Base-by-base conservation (phyloP, 2,888 invertebrate species). In the Sacculina carcini region DNA sequence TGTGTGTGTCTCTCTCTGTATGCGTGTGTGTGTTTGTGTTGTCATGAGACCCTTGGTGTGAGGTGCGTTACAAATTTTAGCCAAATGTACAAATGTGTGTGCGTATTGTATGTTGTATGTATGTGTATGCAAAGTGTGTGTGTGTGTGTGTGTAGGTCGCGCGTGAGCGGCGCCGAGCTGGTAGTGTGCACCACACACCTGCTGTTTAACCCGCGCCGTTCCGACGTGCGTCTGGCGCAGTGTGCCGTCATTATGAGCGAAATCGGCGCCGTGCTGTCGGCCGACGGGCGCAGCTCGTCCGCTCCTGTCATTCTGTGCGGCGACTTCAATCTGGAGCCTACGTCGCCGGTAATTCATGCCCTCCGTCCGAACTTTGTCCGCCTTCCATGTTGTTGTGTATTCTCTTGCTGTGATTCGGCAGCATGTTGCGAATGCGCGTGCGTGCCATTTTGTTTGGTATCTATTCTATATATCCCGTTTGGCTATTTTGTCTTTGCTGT, bases 111-210 rank as follows among this genome's bases (percentile, higher is more conserved):
- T n/a, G n/a, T n/a, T n/a, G n/a, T n/a, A n/a, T n/a, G n/a, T n/a
- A n/a, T n/a, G n/a, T n/a, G n/a, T n/a, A n/a, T n/a, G n/a, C n/a
- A n/a, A n/a, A n/a, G n/a, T n/a, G n/a, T n/a, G n/a, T n/a, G n/a
- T n/a, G n/a, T n/a, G 66, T 2, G 66, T 68, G 1, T 68, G 73
- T 7, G 65, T 92, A 38, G 7, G 5, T 9, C 2, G 28, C 26
- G 44, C 16, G 16, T 26, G 10, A 19, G 6, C 28, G 6, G 28
- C 16, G 28, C 28, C 6, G 44, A 44, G 1, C 44, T 44, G 44
- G 73, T 84, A 49, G 75, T 96, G 1, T 84, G 86, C 4, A 96
- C 87, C 12, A 96, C 96, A 0, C 98, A 98, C 66, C 69, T 98
- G 44, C 68, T 96, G 10, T 98, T 81, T 65, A 96, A 96, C 69